Percentiles rank a stretch among this genome's conserved stretches.
Evolutionary conservation across 2,113 vertebrate genomes (phyloP).

Genomic region (Erythrocebus patas): DNA sequence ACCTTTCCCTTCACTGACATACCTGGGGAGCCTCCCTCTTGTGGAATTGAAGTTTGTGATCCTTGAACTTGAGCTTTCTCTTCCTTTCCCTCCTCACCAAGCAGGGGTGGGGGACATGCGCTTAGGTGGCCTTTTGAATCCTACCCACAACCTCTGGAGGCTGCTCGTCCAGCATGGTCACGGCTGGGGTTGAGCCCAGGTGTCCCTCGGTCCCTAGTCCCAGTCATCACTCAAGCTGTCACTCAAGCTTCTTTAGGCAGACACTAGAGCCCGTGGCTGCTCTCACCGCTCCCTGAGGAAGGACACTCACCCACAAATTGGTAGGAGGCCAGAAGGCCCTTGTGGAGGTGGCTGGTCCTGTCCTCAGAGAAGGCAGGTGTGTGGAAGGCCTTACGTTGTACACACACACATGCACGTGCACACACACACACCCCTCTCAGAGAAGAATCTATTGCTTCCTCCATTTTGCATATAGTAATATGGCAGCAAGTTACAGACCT

Average conservation of each 20-base stretch:
- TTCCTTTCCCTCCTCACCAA: not conserved
- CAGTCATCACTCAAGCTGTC: constrained; percentile 58
- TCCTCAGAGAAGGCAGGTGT: constrained; percentile 86
- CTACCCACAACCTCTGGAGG: not conserved
- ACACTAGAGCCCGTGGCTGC: not conserved
- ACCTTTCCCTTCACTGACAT: not conserved
- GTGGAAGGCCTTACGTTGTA: constrained; percentile 73
- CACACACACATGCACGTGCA: too few species aligned
- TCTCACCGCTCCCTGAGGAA: not conserved
- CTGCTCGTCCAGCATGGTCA: not conserved
- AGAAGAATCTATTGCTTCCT: not conserved
- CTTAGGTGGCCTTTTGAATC: not conserved
- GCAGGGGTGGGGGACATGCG: too few species aligned
- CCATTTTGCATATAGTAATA: constrained; percentile 61
- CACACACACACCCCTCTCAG: not conserved
- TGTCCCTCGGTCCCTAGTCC: constrained; percentile 73
- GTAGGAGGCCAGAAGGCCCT: constrained; percentile 91
- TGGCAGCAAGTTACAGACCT: constrained; percentile 56
- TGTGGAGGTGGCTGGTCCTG: constrained; percentile 72
- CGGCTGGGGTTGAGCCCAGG: not conserved
- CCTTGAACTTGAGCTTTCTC: not conserved
- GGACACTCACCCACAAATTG: constrained; percentile 87
- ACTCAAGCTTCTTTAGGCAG: not conserved
- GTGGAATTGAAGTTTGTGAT: not conserved
- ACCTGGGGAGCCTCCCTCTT: not conserved